Percentiles rank a stretch among this genome's conserved stretches.
Conservation (phyloP, 1,140 invertebrate species). For the Galendromus occidentalis region DNA sequence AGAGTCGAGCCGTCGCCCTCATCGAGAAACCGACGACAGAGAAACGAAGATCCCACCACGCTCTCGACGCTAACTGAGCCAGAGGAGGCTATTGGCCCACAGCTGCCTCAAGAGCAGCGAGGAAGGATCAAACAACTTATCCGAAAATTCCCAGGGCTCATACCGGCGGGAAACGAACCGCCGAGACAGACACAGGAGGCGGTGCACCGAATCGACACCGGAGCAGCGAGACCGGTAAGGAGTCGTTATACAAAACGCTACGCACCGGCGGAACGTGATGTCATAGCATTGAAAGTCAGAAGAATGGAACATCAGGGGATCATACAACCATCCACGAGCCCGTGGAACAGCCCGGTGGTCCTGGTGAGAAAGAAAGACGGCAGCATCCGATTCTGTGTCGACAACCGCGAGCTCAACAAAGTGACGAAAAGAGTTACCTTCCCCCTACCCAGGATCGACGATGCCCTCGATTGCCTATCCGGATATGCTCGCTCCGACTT, state of each 20-base stretch:
- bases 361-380: no score
- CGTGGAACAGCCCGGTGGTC: no score
- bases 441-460: slow-evolving; percentile 33
- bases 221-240: slow-evolving; percentile 19
- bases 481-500: slow-evolving; percentile 15
- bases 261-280: neutral
- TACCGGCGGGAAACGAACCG: neutral
- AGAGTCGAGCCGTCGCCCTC: no score
- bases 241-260: slow-evolving; percentile 6
- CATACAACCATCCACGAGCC: no score
- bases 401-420: slow-evolving; percentile 31
- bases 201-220: slow-evolving; percentile 22
- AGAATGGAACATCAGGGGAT: slow-evolving; percentile 23
- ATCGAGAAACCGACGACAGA: no score
- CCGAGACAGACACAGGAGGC: neutral
- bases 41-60: no score
- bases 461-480: slow-evolving; percentile 25
- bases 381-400: no score
- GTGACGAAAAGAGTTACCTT: slow-evolving; percentile 29
- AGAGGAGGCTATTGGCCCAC: no score
- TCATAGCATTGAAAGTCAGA: slow-evolving; percentile 15
- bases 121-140: neutral
- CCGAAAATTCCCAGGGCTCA: neutral
- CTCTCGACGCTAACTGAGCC: no score
- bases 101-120: no score